These are phyloP conservation scores for Diabrotica virgifera DNA, from an alignment of 1,140 invertebrate genomes.

Conservation along the genomic window DNA sequence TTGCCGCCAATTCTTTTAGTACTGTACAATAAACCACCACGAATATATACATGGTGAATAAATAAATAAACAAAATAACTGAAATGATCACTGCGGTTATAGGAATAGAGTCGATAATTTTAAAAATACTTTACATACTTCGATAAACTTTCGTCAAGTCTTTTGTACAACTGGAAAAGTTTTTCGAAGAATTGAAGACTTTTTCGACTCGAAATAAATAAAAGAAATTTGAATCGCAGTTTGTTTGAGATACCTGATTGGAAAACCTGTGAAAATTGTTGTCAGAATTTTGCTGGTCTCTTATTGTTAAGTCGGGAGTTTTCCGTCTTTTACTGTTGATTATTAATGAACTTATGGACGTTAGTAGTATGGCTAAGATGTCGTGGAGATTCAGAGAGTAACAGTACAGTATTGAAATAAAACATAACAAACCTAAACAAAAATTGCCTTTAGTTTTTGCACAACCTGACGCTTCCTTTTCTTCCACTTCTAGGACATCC, in stretches of 20 bases:
- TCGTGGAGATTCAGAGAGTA: constrained; percentile 34
- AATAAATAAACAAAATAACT: constrained; percentile 6
- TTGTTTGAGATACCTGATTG: background rate
- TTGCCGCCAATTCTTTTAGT: constrained; percentile 1
- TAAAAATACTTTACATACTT: constrained; percentile 15
- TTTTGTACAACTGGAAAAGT: constrained; percentile 24
- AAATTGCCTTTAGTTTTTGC: constrained; percentile 41
- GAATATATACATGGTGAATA: background rate
- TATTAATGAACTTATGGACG: constrained; percentile 26
- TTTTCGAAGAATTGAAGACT: constrained; percentile 17
- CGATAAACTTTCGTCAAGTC: background rate
- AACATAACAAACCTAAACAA: constrained; percentile 48
- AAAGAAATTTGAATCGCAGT: background rate
- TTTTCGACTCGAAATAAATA: constrained; percentile 23
- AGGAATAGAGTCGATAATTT: background rate
- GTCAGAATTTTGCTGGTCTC: constrained; percentile 41
- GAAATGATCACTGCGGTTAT: background rate
- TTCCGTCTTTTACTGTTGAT: background rate
- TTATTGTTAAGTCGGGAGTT: background rate
- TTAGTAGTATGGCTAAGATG: constrained; percentile 36
- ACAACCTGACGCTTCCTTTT: constrained; percentile 40
- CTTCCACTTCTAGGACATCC: constrained; percentile 40
- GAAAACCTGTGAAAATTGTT: constrained; percentile 43
- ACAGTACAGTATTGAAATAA: constrained; percentile 41
- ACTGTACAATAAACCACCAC: constrained; percentile 9